Percentiles rank a stretch among this genome's conserved stretches.
These are phyloP conservation scores for Drosophila merina DNA, from an alignment of 2,888 invertebrate species.

Conservation along the genomic window DNA sequence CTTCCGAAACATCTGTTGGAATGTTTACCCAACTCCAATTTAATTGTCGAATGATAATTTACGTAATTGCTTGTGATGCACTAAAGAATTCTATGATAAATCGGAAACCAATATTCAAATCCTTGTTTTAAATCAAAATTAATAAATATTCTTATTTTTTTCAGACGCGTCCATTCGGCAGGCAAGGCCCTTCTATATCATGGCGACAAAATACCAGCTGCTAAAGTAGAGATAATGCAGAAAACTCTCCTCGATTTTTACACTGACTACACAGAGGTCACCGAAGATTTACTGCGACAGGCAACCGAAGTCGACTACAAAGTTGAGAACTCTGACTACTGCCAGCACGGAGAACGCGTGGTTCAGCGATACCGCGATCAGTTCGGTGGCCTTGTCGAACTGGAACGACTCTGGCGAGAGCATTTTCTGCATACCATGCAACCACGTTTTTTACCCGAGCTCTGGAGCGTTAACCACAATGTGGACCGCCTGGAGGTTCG, in stretches of 20 bases:
- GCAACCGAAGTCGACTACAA: conserved; percentile 85
- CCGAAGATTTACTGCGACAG: conserved; percentile 85
- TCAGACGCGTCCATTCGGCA: conserved; percentile 86
- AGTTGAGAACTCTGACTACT: conserved; percentile 84
- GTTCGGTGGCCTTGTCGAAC: conserved; percentile 86
- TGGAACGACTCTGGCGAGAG: conserved; percentile 90
- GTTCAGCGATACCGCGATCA: conserved; percentile 86
- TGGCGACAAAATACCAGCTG: conserved; percentile 85
- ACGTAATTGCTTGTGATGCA: no score
- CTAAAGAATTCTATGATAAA: no score
- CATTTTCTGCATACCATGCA: conserved; percentile 90
- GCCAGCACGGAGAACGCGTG: conserved; percentile 86
- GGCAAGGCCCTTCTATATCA: conserved; percentile 86
- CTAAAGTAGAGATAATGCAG: conserved; percentile 85
- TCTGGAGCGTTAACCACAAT: conserved; percentile 91
- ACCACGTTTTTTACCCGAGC: conserved; percentile 88
- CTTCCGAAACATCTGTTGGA: neutral
- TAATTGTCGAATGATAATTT: no score
- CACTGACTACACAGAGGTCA: conserved; percentile 83
- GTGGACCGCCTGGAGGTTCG: conserved; percentile 86
- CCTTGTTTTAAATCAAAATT: no score
- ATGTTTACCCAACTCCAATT: no score
- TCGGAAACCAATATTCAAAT: no score
- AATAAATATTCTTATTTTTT: neutral
- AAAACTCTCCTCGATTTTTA: conserved; percentile 85